Evolutionary conservation across 2,888 invertebrate species (phyloP), one percentile per base, ranked within the genome.

Genomic region (Blera fallax): DNA sequence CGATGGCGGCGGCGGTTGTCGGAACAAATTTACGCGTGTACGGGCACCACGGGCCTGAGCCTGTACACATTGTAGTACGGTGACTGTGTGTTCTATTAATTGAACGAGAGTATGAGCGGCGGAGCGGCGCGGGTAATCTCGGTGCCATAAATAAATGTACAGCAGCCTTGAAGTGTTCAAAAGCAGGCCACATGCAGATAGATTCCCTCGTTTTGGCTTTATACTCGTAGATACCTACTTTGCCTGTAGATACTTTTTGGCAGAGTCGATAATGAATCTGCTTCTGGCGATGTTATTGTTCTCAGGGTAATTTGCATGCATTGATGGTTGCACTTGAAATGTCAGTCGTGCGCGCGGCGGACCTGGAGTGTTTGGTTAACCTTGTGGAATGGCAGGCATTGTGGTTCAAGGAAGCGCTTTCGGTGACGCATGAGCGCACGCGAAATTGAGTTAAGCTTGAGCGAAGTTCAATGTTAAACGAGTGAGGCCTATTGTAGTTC

Each of bases 131-230:
- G 29, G 52, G 3, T 52, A 37, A 52, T 40, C 52, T 40, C 52
- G 37, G 24, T 67, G 56, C 52, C 69, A 69, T 69, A 69, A 69
- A 69, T 56, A 69, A 54, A 43, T 56, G 40, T 16, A 29, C 40
- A 52, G 14, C 18, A 56, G 18, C 69, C 69, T 69, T 69, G 69
- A 43, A 32, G 69, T 27, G 43, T 29, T 69, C 40, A 52, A 69
- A 69, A 56, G 69, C 54, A 14, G 52, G 69, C 48, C 69, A 56
- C 69, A 69, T 54, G 69, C 52, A 67, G 52, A 37, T 16, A 7
- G 18, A 48, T 10, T 65, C 65, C 34, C n/a, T 67, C 11, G 21
- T 48, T 65, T 50, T 52, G 52, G 24, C 11, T 52, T 14, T n/a
- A n/a, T 34, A 64, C 45, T 4, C 6, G 29, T 11, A 14, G 29